Base-by-base conservation (phyloP, 2,888 invertebrate genomes). In the Agonum fuliginosum region DNA sequence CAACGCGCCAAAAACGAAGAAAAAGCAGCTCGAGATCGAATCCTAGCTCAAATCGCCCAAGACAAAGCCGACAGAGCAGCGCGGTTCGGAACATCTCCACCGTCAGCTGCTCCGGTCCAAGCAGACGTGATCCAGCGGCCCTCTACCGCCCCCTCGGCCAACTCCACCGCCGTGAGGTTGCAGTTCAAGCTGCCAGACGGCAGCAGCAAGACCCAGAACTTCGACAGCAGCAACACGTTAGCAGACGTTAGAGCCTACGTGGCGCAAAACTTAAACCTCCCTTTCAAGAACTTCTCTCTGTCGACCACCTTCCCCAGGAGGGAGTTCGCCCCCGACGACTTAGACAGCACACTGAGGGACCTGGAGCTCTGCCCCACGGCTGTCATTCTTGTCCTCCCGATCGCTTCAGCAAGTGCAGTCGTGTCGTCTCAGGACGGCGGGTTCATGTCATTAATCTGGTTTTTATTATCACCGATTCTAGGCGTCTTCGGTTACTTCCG, bases 171-270 rank as follows among this genome's bases (percentile, higher is more conserved):
- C 41, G 90, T 95, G 0, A 90, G 95, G 71, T 91, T 98, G 41
- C 97, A 97, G 88, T 96, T 97, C 85, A 93, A 95, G 82, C 84
- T 97, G 80, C 95, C 97, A 0, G 94, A 95, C 85, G 97, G 97
- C 0, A 89, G 91, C 0, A 90, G 93, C 0, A 90, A 93, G 79
- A 92, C 92, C 1, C 92, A 94, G 30, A 91, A 91, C 80, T 97
- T 97, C 84, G 88, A 91, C 27, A 91, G 93, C 0, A 88, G 89
- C 46, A 91, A 91, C 19, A 91, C 92, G 0, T 87, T 97, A 1
- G 87, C 87, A 0, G 88, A 90, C n/a, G 87, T 89, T 43, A 86
- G 88, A 2, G 82, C 82, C 17, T 88, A 86, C 81, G 86, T 89
- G 0, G 83, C 82, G 41, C 83, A 81, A 3, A 84, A 85, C 80